Evolutionary conservation across 2,113 vertebrate species (phyloP), one percentile per base, ranked within the genome.

Genomic region (Stegastes partitus): DNA sequence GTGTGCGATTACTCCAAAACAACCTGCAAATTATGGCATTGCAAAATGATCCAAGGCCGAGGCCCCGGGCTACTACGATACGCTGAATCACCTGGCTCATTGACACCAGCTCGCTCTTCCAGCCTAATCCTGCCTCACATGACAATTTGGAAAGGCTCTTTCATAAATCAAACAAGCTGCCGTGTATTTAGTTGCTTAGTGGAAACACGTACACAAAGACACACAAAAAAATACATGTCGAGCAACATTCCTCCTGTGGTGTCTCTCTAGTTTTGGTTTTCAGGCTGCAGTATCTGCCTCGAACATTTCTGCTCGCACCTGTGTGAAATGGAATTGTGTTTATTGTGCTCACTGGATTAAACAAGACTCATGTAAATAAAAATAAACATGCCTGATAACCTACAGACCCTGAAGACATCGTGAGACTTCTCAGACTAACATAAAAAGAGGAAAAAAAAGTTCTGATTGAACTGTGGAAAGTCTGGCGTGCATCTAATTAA

Each of bases 11-110:
- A 0, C 67, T 55, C 12, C 57, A 57, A 54, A 37, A 54, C 34
- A 78, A 64, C 4, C 45, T 65, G 69, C 14, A 34, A 58, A 69
- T 66, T 45, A 71, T 15, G 1, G 19, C 55, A 67, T 28, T 1
- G 18, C 4, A n/a, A 54, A 26, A 19, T 19, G 9, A 62, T 61
- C 62, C 11, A 1, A 62, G 50, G 51, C 50, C 15, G 31, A 62
- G 19, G 51, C 63, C 34, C 25, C 42, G 11, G 7, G 57, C 51
- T n/a, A 2, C 23, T 50, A 31, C 0, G 39, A 49, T 50, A 2
- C 39, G 8, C 28, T 16, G 37, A 76, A 65, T 66, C 51, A 39
- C 39, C 26, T 63, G 74, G 74, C n/a, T 19, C 56, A 51, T 42
- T 22, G 37, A 73, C 0, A 8, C 28, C 34, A 25, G 54, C 22